Evolutionary conservation across 2,113 vertebrate species (phyloP).

Genomic region (Urocitellus parryii): DNA sequence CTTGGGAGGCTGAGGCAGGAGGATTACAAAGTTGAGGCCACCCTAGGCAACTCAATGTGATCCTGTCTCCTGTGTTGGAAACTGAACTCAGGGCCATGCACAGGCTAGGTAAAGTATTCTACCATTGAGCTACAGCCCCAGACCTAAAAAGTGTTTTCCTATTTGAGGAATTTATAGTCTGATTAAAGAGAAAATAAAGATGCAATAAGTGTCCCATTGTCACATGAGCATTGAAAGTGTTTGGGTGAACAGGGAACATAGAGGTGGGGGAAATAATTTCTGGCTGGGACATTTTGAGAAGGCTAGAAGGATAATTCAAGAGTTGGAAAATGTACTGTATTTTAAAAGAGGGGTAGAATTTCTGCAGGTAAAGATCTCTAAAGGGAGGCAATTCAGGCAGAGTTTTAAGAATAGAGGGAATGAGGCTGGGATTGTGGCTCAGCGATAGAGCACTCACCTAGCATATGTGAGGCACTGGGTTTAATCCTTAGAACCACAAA

Average conservation of each 20-base stretch:
- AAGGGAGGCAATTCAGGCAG: background rate
- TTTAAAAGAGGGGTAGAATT: slow-evolving; percentile 9
- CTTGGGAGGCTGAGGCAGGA: too few relatives aligned
- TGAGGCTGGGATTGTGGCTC: too few relatives aligned
- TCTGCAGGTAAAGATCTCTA: slow-evolving; percentile 46
- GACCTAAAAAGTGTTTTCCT: background rate
- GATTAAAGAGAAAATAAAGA: background rate
- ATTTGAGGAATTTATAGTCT: slow-evolving; percentile 3
- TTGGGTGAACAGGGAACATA: background rate
- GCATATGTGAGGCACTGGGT: too few relatives aligned
- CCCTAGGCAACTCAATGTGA: too few relatives aligned
- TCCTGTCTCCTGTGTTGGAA: too few relatives aligned
- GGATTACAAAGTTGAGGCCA: too few relatives aligned
- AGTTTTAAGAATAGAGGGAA: background rate
- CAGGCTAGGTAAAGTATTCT: too few relatives aligned
- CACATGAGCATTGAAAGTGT: background rate
- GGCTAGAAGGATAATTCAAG: background rate
- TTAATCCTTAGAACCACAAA: too few relatives aligned
- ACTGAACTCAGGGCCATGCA: too few relatives aligned
- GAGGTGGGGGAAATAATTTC: background rate
- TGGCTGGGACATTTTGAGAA: slow-evolving; percentile 13
- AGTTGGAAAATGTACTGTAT: background rate
- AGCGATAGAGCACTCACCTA: too few relatives aligned
- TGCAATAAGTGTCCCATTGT: background rate
- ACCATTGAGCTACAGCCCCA: too few relatives aligned